A percentile compares a stretch with the other conserved stretches of the same genome.
Evolutionary conservation across 2,888 invertebrate genomes (phyloP).

Genomic region (Ctena decussata): DNA sequence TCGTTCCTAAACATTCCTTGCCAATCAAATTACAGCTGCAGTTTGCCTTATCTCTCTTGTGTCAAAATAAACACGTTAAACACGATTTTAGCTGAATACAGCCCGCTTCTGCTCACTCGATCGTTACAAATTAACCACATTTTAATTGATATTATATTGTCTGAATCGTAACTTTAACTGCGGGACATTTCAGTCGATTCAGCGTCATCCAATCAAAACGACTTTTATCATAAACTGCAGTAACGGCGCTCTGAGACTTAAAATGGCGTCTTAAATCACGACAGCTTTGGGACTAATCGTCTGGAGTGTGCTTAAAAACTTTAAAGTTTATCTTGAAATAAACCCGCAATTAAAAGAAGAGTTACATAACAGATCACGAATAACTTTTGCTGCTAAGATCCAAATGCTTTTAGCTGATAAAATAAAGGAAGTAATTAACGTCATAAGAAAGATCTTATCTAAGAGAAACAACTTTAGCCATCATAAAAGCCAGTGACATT

Average conservation of each 20-base stretch:
- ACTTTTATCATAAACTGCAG: neutral
- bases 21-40: no score
- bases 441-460: neutral
- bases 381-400: neutral
- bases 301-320: neutral
- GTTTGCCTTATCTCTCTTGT: no score
- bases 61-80: neutral
- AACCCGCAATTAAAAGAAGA: neutral
- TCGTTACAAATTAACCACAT: neutral
- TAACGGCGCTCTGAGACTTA: neutral
- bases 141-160: neutral
- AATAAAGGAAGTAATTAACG: neutral
- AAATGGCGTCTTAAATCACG: neutral
- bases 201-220: neutral
- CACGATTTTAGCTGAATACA: neutral
- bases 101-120: neutral
- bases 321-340: conserved; percentile 1
- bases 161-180: neutral
- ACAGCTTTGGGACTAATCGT: neutral
- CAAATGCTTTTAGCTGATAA: neutral
- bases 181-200: neutral
- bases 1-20: no score
- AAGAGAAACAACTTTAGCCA: neutral
- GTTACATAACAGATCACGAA: neutral
- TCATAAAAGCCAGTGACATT: neutral